A percentile compares a stretch with the other conserved stretches of the same genome.
These are phyloP conservation scores for Pogonocherus hispidulus DNA, from an alignment of 2,888 invertebrate species.

Conservation along the genomic window DNA sequence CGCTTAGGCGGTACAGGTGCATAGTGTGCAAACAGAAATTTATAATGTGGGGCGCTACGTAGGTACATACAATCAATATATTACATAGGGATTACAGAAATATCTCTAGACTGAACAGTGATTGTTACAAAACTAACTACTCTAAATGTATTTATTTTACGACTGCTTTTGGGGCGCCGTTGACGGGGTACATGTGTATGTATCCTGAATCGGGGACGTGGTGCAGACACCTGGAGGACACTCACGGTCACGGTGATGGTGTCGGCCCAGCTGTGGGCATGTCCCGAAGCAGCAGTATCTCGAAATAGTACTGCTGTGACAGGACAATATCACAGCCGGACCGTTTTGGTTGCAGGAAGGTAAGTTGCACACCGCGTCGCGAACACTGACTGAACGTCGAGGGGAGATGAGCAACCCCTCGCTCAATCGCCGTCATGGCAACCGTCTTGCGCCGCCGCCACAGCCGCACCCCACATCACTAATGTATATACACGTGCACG, in stretches of 20 bases:
- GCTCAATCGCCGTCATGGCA: conserved; percentile 67
- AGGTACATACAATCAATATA: conserved; percentile 49
- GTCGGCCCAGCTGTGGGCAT: conserved; percentile 76
- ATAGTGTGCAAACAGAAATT: conserved; percentile 37
- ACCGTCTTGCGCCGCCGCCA: conserved; percentile 68
- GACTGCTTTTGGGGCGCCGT: neutral
- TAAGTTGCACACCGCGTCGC: conserved; percentile 65
- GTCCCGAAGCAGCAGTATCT: conserved; percentile 95
- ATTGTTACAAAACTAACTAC: conserved; percentile 31
- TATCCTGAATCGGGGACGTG: conserved; percentile 6
- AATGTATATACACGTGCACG: conserved; percentile 67
- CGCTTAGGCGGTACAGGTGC: conserved; percentile 33
- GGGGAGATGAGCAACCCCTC: conserved; percentile 65
- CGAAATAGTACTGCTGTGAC: conserved; percentile 94
- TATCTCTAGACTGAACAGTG: conserved; percentile 39
- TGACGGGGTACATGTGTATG: conserved; percentile 16
- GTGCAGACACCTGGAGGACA: conserved; percentile 6
- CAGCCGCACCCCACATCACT: conserved; percentile 69
- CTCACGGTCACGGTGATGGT: conserved; percentile 33
- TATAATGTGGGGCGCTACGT: conserved; percentile 38
- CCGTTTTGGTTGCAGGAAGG: conserved; percentile 33
- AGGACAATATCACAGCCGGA: conserved; percentile 92
- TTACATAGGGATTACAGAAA: conserved; percentile 36
- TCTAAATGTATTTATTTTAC: conserved; percentile 20
- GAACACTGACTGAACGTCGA: conserved; percentile 72